Conservation (phyloP, 2,888 invertebrate species). For the Drosophila flavopinicola region DNA sequence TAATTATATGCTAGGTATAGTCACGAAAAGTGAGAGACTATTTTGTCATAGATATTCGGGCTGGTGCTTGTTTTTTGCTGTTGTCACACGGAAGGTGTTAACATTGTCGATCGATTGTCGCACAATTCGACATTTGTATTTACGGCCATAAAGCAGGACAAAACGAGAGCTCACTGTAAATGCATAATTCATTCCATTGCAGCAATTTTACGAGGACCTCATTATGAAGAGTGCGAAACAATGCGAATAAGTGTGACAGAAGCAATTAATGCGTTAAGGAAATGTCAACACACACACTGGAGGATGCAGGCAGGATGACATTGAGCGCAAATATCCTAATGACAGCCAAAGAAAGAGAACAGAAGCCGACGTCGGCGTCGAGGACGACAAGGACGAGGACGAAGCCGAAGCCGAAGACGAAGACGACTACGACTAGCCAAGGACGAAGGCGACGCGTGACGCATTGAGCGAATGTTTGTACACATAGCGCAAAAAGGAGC, state of each 20-base stretch:
- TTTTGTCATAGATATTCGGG: too few species aligned
- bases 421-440: slow-evolving; percentile 51
- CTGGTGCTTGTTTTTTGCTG: too few species aligned
- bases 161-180: slow-evolving; percentile 26
- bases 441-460: slow-evolving; percentile 66
- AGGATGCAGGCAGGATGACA: slow-evolving; percentile 58
- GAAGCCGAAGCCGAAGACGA: neutral
- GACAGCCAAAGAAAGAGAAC: slow-evolving; percentile 59
- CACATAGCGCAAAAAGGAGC: slow-evolving; percentile 62
- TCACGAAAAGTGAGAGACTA: too few species aligned
- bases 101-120: slow-evolving; percentile 37
- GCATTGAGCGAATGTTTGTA: slow-evolving; percentile 75
- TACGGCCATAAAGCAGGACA: slow-evolving; percentile 39
- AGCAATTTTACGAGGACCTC: slow-evolving; percentile 60
- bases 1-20: too few species aligned
- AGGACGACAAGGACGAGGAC: slow-evolving; percentile 16
- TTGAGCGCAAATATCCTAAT: slow-evolving; percentile 58
- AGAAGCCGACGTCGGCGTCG: slow-evolving; percentile 52
- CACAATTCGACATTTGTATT: slow-evolving; percentile 30
- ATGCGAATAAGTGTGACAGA: slow-evolving; percentile 78
- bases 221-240: slow-evolving; percentile 59
- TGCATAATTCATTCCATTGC: slow-evolving; percentile 44
- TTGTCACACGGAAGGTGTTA: slow-evolving; percentile 53
- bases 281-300: slow-evolving; percentile 61
- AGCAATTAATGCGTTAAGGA: slow-evolving; percentile 69